Evolutionary conservation across 2,888 invertebrate species (phyloP).

Genomic region (Lasius platythorax): DNA sequence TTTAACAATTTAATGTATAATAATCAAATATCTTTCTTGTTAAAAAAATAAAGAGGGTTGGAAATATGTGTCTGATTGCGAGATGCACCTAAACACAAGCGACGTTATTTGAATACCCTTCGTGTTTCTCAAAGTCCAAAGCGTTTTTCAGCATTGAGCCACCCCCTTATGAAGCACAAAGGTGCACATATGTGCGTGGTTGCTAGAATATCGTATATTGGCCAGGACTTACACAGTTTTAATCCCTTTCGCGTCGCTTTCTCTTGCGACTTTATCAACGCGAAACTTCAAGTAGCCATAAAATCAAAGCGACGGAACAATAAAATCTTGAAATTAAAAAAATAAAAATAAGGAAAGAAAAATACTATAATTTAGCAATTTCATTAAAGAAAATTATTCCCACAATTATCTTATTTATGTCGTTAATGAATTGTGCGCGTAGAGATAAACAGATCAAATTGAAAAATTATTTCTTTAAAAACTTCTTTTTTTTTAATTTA

Average conservation of each 20-base stretch:
- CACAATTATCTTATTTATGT: neutral
- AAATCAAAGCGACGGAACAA: constrained; percentile 61
- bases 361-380: neutral
- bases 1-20: neutral
- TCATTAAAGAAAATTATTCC: neutral
- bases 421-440: neutral
- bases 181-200: constrained; percentile 51
- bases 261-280: constrained; percentile 44
- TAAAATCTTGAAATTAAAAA: neutral
- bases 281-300: constrained; percentile 23
- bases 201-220: constrained; percentile 46
- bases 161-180: constrained; percentile 65
- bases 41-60: neutral
- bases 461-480: neutral
- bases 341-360: neutral
- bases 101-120: constrained; percentile 60
- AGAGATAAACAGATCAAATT: no score
- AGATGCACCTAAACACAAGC: constrained; percentile 34
- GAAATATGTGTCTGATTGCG: constrained; percentile 28
- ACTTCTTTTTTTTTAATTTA: neutral
- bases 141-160: constrained; percentile 60
- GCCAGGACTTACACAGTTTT: constrained; percentile 33
- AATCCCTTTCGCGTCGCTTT: constrained; percentile 64
- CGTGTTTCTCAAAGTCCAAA: constrained; percentile 42
- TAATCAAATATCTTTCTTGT: neutral